Conservation (phyloP, 2,888 invertebrate genomes). For the Heliconius ismenius region DNA sequence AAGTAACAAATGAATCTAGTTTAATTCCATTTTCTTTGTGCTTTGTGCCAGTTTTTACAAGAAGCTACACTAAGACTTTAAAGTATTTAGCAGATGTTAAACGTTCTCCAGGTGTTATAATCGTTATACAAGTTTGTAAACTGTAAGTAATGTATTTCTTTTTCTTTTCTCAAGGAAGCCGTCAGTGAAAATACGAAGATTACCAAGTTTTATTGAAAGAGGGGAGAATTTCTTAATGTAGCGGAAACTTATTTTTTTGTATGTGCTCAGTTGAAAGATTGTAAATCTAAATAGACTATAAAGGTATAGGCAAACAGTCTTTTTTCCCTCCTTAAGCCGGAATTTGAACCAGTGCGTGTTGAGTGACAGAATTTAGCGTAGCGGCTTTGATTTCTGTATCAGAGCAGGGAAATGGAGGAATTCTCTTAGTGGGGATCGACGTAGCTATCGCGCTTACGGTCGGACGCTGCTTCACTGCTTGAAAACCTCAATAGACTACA, state of each 20-base stretch:
- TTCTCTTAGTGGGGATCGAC: too few relatives aligned
- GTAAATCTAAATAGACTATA: background rate
- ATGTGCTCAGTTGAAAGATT: background rate
- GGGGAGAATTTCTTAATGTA: conserved; percentile 11
- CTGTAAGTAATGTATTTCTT: conserved; percentile 36
- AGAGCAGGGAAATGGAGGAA: background rate
- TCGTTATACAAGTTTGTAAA: conserved; percentile 57
- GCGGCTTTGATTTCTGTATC: background rate
- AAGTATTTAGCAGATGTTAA: conserved; percentile 64
- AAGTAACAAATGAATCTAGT: background rate
- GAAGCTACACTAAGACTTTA: conserved; percentile 49
- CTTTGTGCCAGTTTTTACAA: conserved; percentile 54
- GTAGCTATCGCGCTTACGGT: too few relatives aligned
- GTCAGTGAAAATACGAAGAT: conserved; percentile 23
- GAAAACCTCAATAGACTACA: too few relatives aligned
- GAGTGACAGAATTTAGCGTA: background rate
- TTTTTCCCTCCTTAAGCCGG: background rate
- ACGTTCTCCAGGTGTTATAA: conserved; percentile 60
- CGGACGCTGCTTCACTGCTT: too few relatives aligned
- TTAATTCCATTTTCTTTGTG: background rate
- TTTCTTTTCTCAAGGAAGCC: conserved; percentile 19
- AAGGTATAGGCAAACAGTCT: background rate
- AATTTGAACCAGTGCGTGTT: background rate
- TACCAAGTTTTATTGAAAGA: conserved; percentile 33
- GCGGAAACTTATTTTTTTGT: background rate